Percentiles rank a stretch among this genome's conserved stretches.
These are phyloP conservation scores for Cephalotes varians DNA, from an alignment of 2,888 invertebrate species.

Conservation along the genomic window DNA sequence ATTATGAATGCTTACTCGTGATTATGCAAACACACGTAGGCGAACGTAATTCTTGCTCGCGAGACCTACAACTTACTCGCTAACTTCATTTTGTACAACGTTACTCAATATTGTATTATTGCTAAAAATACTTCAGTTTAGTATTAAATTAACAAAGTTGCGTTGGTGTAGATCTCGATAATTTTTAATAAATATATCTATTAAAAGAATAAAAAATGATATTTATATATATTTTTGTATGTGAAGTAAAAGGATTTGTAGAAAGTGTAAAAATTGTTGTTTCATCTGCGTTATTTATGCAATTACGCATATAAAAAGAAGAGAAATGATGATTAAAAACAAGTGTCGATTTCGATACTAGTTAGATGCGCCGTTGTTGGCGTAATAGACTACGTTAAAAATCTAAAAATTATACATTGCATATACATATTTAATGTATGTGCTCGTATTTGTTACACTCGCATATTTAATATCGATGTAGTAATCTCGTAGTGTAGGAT, in stretches of 20 bases:
- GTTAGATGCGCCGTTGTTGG: background rate
- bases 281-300: background rate
- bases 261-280: background rate
- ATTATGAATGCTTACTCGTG: conserved; percentile 65
- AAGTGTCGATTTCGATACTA: background rate
- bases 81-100: conserved; percentile 49
- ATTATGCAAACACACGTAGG: conserved; percentile 73
- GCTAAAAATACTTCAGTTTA: conserved; percentile 1
- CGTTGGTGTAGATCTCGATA: background rate
- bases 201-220: background rate
- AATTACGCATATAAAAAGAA: background rate
- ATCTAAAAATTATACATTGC: background rate
- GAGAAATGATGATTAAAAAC: background rate
- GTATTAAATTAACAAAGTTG: background rate
- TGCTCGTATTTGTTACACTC: background rate
- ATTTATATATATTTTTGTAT: background rate
- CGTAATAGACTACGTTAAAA: background rate
- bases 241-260: background rate
- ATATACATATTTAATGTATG: background rate
- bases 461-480: conserved; percentile 8
- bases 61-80: conserved; percentile 44
- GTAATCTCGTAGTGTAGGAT: conserved; percentile 8
- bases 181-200: background rate
- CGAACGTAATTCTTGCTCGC: conserved; percentile 64
- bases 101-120: conserved; percentile 43